phyloP scores from a whole-genome alignment of 2,888 invertebrate species.

The Nebria salina region DNA sequence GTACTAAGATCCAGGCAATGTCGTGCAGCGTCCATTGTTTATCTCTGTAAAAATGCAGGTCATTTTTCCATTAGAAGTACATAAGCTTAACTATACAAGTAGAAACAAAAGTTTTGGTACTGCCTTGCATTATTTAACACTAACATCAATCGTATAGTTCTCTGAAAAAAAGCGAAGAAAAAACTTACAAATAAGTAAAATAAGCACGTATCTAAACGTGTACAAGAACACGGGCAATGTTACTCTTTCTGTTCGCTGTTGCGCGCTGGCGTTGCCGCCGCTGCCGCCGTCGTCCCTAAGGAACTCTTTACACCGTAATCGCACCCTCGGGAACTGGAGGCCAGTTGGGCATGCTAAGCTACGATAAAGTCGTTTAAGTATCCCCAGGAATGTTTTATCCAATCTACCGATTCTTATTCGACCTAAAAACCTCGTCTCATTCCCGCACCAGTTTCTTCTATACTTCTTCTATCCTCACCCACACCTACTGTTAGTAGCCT shows the following conservation, averaged over 20 bases:
- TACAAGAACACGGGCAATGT: constrained; percentile 2
- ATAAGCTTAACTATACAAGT: constrained; percentile 19
- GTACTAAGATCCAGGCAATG: not conserved
- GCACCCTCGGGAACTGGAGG: constrained; percentile 34
- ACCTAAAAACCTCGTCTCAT: constrained; percentile 11
- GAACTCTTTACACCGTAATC: constrained; percentile 43
- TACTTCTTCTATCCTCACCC: not conserved
- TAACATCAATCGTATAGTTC: constrained; percentile 37
- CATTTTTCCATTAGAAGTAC: constrained; percentile 37
- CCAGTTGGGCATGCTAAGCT: constrained; percentile 48
- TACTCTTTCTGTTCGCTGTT: constrained; percentile 2
- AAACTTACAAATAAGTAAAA: constrained; percentile 45
- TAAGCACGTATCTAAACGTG: constrained; percentile 26
- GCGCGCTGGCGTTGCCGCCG: not conserved
- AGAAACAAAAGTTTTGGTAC: constrained; percentile 18
- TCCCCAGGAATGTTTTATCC: constrained; percentile 46
- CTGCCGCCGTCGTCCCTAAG: constrained; percentile 20
- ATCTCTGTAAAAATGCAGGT: constrained; percentile 26
- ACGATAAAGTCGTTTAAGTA: constrained; percentile 52
- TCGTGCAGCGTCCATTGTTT: not conserved
- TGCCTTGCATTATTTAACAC: constrained; percentile 41
- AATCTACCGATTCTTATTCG: constrained; percentile 45
- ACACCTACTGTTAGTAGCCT: not conserved
- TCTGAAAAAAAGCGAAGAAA: constrained; percentile 9
- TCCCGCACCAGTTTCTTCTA: not conserved